Base-by-base conservation (phyloP, 1,140 invertebrate species). In the Megalonaias nervosa region DNA sequence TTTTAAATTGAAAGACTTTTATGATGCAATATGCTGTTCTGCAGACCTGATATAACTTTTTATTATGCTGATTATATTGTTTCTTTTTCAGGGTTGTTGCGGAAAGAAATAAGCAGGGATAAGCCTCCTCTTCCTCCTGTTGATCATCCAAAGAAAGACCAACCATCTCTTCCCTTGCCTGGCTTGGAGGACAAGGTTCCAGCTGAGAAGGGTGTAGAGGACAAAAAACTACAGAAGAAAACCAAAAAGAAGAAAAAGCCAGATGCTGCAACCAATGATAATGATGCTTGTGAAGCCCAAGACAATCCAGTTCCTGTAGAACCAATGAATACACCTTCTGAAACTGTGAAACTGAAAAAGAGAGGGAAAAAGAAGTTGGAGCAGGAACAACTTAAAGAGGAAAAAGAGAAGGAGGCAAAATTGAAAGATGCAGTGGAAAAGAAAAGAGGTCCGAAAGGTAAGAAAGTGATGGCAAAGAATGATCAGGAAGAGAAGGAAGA, bases 111-210 rank as follows among this genome's bases (percentile, higher is more conserved):
- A 56, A 67, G 74, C 67, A 78, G 64, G 57, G 76, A 78, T 59
- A 78, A 78, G 66, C 76, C 76, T 17, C 76, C 76, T n/a, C 70
- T 78, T 11, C 76, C 76, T 17, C 66, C 70, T 31, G 71, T 78
- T 5, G 64, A 78, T 73, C 38, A 48, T 48, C 38, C 38, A 48
- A 48, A 48, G 38, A 48, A 48, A 11, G 38, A 62, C 76, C 26
- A 73, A 62, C 4, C 65, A 55, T 16, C 19, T 6, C 38, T 48
- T 48, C 38, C 38, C 38, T 11, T 78, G 6, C 16, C 76, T n/a
- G 76, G 74, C n/a, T 6, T 78, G 31, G 21, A 17, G 19, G 61
- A 38, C 61, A 38, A 71, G 61, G 4, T 15, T 13, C 14, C 38
- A 56, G 76, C 74, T 13, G 71, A 68, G 13, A 67, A 60, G 31